phyloP scores from a whole-genome alignment of 2,113 vertebrate species.

The Paedocypris sp. region DNA sequence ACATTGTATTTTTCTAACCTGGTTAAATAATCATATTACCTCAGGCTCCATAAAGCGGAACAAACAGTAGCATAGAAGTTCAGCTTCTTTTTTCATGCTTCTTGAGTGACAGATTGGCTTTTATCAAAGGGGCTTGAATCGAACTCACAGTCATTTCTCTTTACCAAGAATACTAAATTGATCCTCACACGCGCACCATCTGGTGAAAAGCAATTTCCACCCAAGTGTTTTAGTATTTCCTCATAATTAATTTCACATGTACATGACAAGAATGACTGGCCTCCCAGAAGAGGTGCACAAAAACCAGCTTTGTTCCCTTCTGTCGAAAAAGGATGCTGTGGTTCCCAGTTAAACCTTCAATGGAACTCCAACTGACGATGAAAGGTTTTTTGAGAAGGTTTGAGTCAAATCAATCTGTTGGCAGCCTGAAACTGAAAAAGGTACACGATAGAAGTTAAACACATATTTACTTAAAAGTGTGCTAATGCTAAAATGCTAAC shows the following conservation, averaged over 20 bases:
- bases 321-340: constrained; percentile 50
- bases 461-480: too few species aligned
- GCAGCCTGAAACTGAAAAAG: too few species aligned
- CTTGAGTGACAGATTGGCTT: constrained; percentile 64
- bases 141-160: constrained; percentile 55
- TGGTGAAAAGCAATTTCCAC: constrained; percentile 73
- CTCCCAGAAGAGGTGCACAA: constrained; percentile 63
- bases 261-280: constrained; percentile 63
- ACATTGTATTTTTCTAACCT: constrained; percentile 66
- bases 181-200: constrained; percentile 69
- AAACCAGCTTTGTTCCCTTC: constrained; percentile 63
- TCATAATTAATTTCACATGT: constrained; percentile 76
- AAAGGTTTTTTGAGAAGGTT: constrained; percentile 36
- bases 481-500: too few species aligned
- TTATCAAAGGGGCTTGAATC: constrained; percentile 55
- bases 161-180: constrained; percentile 57
- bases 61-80: constrained; percentile 66
- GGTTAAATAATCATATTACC: constrained; percentile 71
- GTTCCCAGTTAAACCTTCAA: constrained; percentile 45
- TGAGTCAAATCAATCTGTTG: constrained; percentile 42
- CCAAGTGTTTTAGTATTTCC: constrained; percentile 74
- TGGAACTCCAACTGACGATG: constrained; percentile 40
- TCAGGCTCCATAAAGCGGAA: constrained; percentile 62
- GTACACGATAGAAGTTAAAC: too few species aligned
- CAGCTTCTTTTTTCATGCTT: constrained; percentile 50